These are phyloP conservation scores for Microcebus jonahi DNA, from an alignment of 2,113 vertebrate species.

Conservation along the genomic window DNA sequence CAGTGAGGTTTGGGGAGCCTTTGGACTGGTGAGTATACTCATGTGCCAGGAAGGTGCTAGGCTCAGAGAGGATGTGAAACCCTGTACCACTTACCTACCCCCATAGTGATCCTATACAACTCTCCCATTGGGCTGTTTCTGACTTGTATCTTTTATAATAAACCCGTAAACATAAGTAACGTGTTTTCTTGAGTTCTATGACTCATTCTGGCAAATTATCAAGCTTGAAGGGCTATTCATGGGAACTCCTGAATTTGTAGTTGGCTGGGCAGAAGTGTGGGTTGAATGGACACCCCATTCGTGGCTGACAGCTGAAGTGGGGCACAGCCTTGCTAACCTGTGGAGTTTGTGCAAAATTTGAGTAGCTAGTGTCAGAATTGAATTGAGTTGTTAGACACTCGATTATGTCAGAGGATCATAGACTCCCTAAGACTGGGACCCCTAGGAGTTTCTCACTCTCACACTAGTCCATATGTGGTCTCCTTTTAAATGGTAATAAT, in stretches of 20 bases:
- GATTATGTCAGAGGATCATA: not conserved
- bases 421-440: not conserved
- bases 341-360: not conserved
- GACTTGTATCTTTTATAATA: not conserved
- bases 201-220: not conserved
- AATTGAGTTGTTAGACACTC: not conserved
- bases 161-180: not conserved
- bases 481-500: not conserved
- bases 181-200: not conserved
- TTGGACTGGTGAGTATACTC: not conserved
- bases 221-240: not conserved
- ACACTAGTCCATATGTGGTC: no score
- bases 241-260: not conserved
- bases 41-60: not conserved
- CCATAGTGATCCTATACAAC: rapidly evolving
- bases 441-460: not conserved
- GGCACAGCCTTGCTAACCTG: not conserved
- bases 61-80: not conserved
- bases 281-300: not conserved
- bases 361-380: not conserved
- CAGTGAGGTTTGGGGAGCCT: not conserved
- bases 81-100: no score
- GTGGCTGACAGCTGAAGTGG: not conserved
- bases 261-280: not conserved
- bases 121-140: not conserved